Percentiles rank a stretch among this genome's conserved stretches.
phyloP scores from a whole-genome alignment of 1,140 invertebrate genomes.

The Ruditapes philippinarum region DNA sequence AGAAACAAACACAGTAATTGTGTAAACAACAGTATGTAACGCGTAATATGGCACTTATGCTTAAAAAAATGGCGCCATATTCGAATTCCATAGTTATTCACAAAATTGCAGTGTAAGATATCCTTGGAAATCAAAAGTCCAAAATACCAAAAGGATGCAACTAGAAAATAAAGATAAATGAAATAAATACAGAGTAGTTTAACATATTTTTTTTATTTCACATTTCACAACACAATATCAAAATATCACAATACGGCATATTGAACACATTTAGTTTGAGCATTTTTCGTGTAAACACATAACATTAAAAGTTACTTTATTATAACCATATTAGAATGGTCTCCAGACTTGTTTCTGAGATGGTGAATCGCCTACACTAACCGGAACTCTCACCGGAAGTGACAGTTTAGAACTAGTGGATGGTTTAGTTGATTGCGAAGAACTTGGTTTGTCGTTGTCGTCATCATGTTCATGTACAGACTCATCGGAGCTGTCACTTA shows the following conservation, averaged over 20 bases:
- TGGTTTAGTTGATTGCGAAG: background rate
- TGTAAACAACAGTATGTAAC: no score
- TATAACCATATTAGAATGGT: slow-evolving; percentile 51
- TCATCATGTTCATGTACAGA: slow-evolving; percentile 19
- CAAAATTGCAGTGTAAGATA: background rate
- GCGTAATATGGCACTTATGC: no score
- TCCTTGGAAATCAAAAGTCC: no score
- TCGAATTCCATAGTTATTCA: background rate
- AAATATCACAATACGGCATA: slow-evolving; percentile 49
- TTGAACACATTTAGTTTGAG: slow-evolving; percentile 31
- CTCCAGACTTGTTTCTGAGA: slow-evolving; percentile 64
- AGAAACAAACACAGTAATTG: no score
- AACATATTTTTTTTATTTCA: background rate
- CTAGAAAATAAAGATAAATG: background rate
- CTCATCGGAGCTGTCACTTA: background rate
- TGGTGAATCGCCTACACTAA: slow-evolving; percentile 48
- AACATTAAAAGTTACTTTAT: background rate
- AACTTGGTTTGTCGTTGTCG: background rate
- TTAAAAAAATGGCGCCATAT: background rate
- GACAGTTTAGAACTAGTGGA: slow-evolving; percentile 47
- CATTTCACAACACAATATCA: slow-evolving; percentile 38
- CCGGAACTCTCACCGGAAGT: slow-evolving; percentile 54
- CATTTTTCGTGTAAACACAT: background rate
- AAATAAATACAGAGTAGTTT: no score
- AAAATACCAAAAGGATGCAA: background rate